A percentile compares a stretch with the other conserved stretches of the same genome.
phyloP scores from a whole-genome alignment of 2,888 invertebrate species.

The Nomada ruficornis region DNA sequence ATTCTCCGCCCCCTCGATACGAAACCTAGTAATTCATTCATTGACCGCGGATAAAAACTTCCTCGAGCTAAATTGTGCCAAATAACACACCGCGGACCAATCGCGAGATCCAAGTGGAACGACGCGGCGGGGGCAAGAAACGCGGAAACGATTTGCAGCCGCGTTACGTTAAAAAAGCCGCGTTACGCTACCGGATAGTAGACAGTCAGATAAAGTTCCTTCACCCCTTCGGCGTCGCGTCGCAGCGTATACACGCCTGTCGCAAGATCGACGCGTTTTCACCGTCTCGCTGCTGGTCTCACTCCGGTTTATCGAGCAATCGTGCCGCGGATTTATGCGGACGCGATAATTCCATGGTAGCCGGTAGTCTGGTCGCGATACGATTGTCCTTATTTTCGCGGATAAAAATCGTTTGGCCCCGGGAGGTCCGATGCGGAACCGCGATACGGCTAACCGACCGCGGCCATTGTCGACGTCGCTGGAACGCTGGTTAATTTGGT shows the following conservation, averaged over 20 bases:
- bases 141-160: slow-evolving; percentile 41
- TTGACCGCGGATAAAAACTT: too few relatives aligned
- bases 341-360: slow-evolving; percentile 52
- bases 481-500: slow-evolving; percentile 39
- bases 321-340: slow-evolving; percentile 61
- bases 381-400: slow-evolving; percentile 26
- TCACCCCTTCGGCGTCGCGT: slow-evolving; percentile 41
- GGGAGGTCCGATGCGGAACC: slow-evolving; percentile 30
- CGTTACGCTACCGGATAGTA: slow-evolving; percentile 64
- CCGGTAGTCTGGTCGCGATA: slow-evolving; percentile 19
- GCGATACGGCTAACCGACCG: slow-evolving; percentile 3
- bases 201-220: slow-evolving; percentile 65
- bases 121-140: slow-evolving; percentile 19
- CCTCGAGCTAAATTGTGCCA: too few relatives aligned
- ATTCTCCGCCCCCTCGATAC: too few relatives aligned
- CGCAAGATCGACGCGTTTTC: slow-evolving; percentile 54
- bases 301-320: slow-evolving; percentile 61
- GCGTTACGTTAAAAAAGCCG: slow-evolving; percentile 25
- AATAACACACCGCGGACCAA: not conserved
- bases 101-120: not conserved
- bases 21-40: too few relatives aligned
- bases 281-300: slow-evolving; percentile 25
- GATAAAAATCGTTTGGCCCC: slow-evolving; percentile 4
- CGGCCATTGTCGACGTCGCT: slow-evolving; percentile 29
- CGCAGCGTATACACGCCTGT: not conserved